These are phyloP conservation scores for Alectoris magna DNA, from an alignment of 2,797 vertebrate species.

Conservation along the genomic window DNA sequence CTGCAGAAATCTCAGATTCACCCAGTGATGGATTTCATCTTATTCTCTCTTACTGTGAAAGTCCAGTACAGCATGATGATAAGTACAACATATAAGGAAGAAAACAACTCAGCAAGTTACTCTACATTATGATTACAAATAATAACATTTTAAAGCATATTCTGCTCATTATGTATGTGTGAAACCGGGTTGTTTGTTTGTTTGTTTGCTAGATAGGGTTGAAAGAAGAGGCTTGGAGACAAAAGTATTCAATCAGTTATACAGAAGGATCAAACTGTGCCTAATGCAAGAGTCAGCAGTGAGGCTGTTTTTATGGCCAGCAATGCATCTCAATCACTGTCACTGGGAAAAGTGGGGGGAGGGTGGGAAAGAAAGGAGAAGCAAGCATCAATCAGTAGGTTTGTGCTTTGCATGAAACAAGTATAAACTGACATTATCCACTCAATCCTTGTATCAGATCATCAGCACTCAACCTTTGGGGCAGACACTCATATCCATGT, in stretches of 20 bases:
- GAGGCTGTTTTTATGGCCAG: neutral
- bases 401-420: conserved; percentile 47
- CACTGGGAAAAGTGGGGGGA: conserved; percentile 33
- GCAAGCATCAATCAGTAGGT: neutral
- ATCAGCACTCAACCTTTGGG: conserved; percentile 23
- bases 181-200: neutral
- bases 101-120: neutral
- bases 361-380: conserved; percentile 52
- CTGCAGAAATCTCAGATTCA: neutral
- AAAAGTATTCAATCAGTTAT: neutral
- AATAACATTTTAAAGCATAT: neutral
- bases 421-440: conserved; percentile 50
- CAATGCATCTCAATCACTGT: neutral
- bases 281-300: neutral
- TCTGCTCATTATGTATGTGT: neutral
- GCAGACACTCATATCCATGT: conserved; percentile 45
- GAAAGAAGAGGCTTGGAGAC: neutral
- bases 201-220: neutral
- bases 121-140: neutral
- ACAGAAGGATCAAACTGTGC: neutral
- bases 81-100: neutral
- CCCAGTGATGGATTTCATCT: neutral
- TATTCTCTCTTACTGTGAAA: neutral
- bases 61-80: neutral
- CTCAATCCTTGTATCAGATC: conserved; percentile 58